These are phyloP conservation scores for Alfaro cultratus DNA, from an alignment of 2,797 vertebrate species.

Conservation along the genomic window DNA sequence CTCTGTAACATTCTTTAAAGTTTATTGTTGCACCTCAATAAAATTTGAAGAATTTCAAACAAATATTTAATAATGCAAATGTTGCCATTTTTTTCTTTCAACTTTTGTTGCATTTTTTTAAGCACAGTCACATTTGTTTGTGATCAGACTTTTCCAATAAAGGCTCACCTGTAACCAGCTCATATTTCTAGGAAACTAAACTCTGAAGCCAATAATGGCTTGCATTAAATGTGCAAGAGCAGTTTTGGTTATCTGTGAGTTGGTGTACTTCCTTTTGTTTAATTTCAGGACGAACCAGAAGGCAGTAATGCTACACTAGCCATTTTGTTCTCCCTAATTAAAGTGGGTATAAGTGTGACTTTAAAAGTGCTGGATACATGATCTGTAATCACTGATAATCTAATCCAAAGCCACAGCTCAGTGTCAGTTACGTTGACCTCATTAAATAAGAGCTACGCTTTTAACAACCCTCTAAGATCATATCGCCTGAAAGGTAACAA, in stretches of 20 bases:
- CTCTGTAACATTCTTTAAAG: not conserved
- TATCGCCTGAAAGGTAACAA: constrained; percentile 28
- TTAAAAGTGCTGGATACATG: constrained; percentile 9
- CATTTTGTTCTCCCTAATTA: constrained; percentile 52
- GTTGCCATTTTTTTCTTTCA: not conserved
- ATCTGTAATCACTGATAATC: constrained; percentile 52
- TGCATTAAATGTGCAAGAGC: constrained; percentile 17
- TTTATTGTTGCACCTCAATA: not conserved
- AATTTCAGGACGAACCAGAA: constrained; percentile 8
- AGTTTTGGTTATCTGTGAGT: constrained; percentile 7
- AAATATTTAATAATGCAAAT: not conserved
- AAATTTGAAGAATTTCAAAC: not conserved
- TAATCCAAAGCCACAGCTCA: constrained; percentile 28
- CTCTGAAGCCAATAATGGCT: not conserved
- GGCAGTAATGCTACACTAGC: constrained; percentile 12
- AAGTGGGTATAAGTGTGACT: constrained; percentile 30
- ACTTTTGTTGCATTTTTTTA: constrained; percentile 4
- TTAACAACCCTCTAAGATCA: constrained; percentile 30
- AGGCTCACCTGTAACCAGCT: not conserved
- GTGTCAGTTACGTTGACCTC: constrained; percentile 47
- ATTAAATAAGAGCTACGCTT: constrained; percentile 46
- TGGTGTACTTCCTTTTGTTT: constrained; percentile 14
- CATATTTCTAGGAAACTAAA: not conserved
- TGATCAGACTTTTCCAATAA: constrained; percentile 1
- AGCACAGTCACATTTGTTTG: not conserved